A percentile compares a stretch with the other conserved stretches of the same genome.
phyloP scores from a whole-genome alignment of 2,888 invertebrate genomes.

The Drosophila buzzatii region DNA sequence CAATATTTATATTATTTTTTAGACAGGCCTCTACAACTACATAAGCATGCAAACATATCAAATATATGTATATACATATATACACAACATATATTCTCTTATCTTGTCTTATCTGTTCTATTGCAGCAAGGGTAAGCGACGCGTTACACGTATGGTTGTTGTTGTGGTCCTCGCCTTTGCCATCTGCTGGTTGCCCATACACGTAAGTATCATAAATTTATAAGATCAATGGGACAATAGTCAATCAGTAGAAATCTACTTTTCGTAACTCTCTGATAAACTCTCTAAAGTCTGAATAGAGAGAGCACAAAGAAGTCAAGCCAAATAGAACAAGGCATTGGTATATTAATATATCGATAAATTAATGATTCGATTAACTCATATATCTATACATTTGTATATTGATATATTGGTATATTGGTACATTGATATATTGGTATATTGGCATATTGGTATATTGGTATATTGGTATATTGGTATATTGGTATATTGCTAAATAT shows the following conservation, averaged over 20 bases:
- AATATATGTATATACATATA: background rate
- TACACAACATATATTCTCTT: background rate
- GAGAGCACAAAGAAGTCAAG: background rate
- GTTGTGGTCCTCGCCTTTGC: conserved; percentile 97
- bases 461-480: background rate
- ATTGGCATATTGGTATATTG: background rate
- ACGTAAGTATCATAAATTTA: conserved; percentile 87
- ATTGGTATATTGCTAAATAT: background rate
- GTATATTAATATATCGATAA: background rate
- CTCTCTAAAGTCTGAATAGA: background rate
- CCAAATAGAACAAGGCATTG: background rate
- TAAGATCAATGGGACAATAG: background rate
- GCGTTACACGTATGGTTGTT: conserved; percentile 96
- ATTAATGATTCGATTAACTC: no score
- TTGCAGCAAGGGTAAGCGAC: conserved; percentile 91
- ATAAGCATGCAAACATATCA: conserved; percentile 5
- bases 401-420: background rate
- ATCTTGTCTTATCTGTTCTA: conserved; percentile 7
- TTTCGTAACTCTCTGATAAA: background rate
- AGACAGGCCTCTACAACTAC: background rate
- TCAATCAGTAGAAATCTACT: background rate
- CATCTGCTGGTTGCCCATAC: conserved; percentile 97
- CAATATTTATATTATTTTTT: conserved; percentile 27
- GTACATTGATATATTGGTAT: background rate
- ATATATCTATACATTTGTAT: no score